A percentile compares a stretch with the other conserved stretches of the same genome.
Evolutionary conservation across 30 jellyfish, hydroid and myxozoan species (phyloP).

Genomic region (Aurelia aurita complex sp. Pacific): DNA sequence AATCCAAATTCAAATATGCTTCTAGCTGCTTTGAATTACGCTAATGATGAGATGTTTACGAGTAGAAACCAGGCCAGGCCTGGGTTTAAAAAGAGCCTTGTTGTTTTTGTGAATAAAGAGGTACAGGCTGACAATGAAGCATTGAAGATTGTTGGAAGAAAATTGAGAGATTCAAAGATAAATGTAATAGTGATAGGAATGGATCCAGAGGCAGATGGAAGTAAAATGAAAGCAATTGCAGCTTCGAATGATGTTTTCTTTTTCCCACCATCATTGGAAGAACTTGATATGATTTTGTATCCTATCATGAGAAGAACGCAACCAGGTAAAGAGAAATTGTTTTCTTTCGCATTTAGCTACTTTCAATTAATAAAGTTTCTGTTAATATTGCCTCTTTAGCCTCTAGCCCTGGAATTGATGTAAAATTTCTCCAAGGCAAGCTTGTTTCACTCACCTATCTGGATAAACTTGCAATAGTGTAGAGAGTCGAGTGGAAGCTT

Average conservation of each 20-base stretch:
- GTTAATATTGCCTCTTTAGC: too few species aligned
- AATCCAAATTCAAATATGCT: neutral
- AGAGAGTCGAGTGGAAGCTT: too few species aligned
- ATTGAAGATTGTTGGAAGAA: slow-evolving; percentile 33
- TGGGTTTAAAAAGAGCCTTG: slow-evolving; percentile 74
- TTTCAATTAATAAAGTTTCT: too few species aligned
- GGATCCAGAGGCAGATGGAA: slow-evolving; percentile 39
- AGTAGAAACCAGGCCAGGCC: slow-evolving; percentile 77
- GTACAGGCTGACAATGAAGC: slow-evolving; percentile 40
- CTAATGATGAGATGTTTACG: slow-evolving; percentile 54
- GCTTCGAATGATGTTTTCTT: slow-evolving; percentile 68
- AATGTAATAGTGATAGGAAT: slow-evolving; percentile 68
- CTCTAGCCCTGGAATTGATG: too few species aligned
- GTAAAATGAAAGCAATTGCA: slow-evolving; percentile 21
- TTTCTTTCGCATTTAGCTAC: too few species aligned
- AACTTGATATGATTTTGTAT: slow-evolving; percentile 49
- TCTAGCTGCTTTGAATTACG: slow-evolving; percentile 39
- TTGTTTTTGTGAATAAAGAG: slow-evolving; percentile 73
- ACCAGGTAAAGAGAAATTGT: slow-evolving; percentile 43
- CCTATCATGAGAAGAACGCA: slow-evolving; percentile 63
- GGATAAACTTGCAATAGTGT: too few species aligned
- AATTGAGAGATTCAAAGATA: slow-evolving; percentile 43
- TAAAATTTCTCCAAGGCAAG: too few species aligned
- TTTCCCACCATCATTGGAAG: slow-evolving; percentile 80
- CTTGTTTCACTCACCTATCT: too few species aligned